Base-by-base conservation (phyloP, 1,140 invertebrate species). In the Thrips palmi region DNA sequence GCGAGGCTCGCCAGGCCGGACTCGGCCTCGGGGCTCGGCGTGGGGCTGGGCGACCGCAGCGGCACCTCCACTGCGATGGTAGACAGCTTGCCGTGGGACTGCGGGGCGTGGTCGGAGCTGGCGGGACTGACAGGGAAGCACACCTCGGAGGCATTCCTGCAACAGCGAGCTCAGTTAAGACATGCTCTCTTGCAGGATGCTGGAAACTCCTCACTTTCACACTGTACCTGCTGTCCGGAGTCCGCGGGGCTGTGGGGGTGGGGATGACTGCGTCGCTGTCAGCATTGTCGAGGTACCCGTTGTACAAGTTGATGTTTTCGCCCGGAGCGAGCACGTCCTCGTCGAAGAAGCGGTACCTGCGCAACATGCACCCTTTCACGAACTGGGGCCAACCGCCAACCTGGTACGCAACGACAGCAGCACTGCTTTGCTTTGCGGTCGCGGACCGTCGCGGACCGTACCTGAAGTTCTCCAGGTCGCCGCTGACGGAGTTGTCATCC, bases 221-320 rank as follows among this genome's bases (percentile, higher is more conserved):
- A n/a, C n/a, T n/a, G n/a, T n/a, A n/a, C n/a, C n/a, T n/a, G n/a
- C n/a, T n/a, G 27, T 71, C 68, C 11, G 69, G 69, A 1, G 69
- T 71, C 39, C 68, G 50, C 22, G 69, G 69, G 21, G 68, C 68
- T n/a, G 68, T 71, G 40, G 68, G 68, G 33, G 68, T 67, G 62
- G 34, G 53, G 45, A 33, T 62, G 58, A 6, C 55, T 55, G 33
- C 50, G 47, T 32, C 47, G 33, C 41, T 51, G 43, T 48, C 50
- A 41, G 47, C 49, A 36, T 44, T 41, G 27, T 32, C 46, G 48
- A 48, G 41, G 43, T 51, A 41, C 46, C 41, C 41, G 50, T 47
- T 36, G 36, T 33, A 32, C 37, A 44, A 23, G 28, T 30, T 5
- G 32, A 34, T 41, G 43, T 47, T 47, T 35, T 40, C 44, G 10